Conservation (phyloP, 2,888 invertebrate species). For the Drosophila mercatorum region DNA sequence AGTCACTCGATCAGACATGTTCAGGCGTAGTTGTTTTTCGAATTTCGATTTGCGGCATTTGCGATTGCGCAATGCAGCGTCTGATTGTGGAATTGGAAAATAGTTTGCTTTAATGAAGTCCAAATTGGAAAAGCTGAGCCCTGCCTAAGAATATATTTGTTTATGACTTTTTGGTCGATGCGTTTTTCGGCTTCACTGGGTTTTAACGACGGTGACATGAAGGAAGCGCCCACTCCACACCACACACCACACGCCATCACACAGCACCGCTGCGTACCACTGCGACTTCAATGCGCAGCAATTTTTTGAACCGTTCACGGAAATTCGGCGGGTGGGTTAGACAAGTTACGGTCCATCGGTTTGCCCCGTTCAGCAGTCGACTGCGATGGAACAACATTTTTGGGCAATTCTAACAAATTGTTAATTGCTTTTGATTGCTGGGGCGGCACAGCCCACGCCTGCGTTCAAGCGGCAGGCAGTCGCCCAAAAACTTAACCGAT, state of each 20-base stretch:
- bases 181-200: constrained; percentile 76
- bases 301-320: constrained; percentile 65
- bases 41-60: constrained; percentile 18
- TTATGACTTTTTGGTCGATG: constrained; percentile 65
- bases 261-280: constrained; percentile 16
- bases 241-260: constrained; percentile 17
- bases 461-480: constrained; percentile 6
- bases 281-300: constrained; percentile 57
- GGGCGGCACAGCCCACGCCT: constrained; percentile 56
- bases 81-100: constrained; percentile 28
- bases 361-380: constrained; percentile 31
- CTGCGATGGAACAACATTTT: constrained; percentile 37
- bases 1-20: constrained; percentile 3
- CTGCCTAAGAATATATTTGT: constrained; percentile 53
- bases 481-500: constrained; percentile 14
- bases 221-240: constrained; percentile 56
- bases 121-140: constrained; percentile 47
- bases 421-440: constrained; percentile 70
- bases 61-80: constrained; percentile 49
- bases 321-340: constrained; percentile 63
- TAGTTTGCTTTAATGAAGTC: constrained; percentile 32
- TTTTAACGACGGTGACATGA: constrained; percentile 59
- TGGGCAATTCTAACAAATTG: constrained; percentile 63
- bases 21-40: constrained; percentile 1
- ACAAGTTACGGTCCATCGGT: constrained; percentile 58